Percentiles rank a stretch among this genome's conserved stretches.
phyloP scores from a whole-genome alignment of 1,140 invertebrate genomes.

The Anoplolepis gracilipes region DNA sequence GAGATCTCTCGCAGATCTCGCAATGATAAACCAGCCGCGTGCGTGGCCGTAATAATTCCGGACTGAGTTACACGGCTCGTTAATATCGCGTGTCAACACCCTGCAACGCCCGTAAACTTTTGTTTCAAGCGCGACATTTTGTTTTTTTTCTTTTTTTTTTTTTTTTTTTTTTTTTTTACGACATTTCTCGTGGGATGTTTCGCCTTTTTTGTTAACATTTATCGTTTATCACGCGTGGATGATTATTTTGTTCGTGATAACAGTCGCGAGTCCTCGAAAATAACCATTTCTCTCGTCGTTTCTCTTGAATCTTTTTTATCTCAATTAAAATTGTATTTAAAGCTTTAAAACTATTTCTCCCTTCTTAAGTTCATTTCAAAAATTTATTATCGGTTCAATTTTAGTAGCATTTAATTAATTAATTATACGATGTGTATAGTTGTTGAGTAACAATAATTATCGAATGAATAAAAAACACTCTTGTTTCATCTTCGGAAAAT shows the following conservation, averaged over 20 bases:
- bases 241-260: not conserved
- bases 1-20: not conserved
- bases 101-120: slow-evolving; percentile 22
- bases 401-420: not conserved
- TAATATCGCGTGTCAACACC: slow-evolving; percentile 34
- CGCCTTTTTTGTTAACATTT: not conserved
- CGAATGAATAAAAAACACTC: no score
- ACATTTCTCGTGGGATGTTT: not conserved
- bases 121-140: slow-evolving; percentile 25
- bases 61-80: slow-evolving; percentile 7
- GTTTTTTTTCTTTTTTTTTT: no score
- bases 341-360: not conserved
- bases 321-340: not conserved
- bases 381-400: not conserved
- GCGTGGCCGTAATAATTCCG: slow-evolving; percentile 27
- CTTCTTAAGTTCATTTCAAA: not conserved
- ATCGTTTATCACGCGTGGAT: slow-evolving; percentile 9
- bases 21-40: slow-evolving; percentile 34
- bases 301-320: not conserved
- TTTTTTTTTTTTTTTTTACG: no score
- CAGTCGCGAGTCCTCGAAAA: not conserved
- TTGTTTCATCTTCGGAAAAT: no score
- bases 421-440: not conserved
- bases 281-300: not conserved
- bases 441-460: no score